Percentiles rank a stretch among this genome's conserved stretches.
Conservation (phyloP, 2,888 invertebrate species). For the Epirrita christyi region DNA sequence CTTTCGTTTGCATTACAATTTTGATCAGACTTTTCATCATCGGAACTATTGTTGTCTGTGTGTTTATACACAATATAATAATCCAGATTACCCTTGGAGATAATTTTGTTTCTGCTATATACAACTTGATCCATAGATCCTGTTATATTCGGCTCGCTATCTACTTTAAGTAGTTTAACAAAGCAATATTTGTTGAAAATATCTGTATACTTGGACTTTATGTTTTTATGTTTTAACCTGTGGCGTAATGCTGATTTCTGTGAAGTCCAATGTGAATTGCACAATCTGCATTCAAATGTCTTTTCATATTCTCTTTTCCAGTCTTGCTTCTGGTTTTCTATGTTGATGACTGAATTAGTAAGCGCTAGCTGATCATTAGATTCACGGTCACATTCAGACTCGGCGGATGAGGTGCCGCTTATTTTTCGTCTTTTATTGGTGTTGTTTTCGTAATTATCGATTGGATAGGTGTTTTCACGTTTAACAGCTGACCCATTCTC, state of each 20-base stretch:
- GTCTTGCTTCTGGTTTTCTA: slow-evolving; percentile 4
- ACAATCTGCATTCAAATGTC: slow-evolving; percentile 52
- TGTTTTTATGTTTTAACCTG: slow-evolving; percentile 16
- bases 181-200: slow-evolving; percentile 51
- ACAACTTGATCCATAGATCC: slow-evolving; percentile 55
- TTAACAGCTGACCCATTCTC: slow-evolving; percentile 1
- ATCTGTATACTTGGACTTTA: slow-evolving; percentile 45
- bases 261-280: slow-evolving; percentile 39
- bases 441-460: not conserved
- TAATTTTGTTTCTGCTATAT: slow-evolving; percentile 51
- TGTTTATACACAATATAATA: slow-evolving; percentile 55
- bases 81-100: slow-evolving; percentile 43
- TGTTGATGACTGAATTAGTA: not conserved
- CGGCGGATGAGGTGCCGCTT: slow-evolving; percentile 15
- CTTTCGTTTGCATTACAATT: slow-evolving; percentile 4
- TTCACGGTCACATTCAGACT: slow-evolving; percentile 4
- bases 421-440: slow-evolving; percentile 6
- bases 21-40: slow-evolving; percentile 37
- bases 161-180: slow-evolving; percentile 57
- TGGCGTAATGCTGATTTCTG: slow-evolving; percentile 32
- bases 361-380: not conserved
- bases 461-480: slow-evolving; percentile 1
- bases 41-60: slow-evolving; percentile 40
- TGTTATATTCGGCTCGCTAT: slow-evolving; percentile 59
- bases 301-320: slow-evolving; percentile 51